Evolutionary conservation across 2,797 vertebrate genomes (phyloP).

Genomic region (Poeciliopsis paucimaculata): DNA sequence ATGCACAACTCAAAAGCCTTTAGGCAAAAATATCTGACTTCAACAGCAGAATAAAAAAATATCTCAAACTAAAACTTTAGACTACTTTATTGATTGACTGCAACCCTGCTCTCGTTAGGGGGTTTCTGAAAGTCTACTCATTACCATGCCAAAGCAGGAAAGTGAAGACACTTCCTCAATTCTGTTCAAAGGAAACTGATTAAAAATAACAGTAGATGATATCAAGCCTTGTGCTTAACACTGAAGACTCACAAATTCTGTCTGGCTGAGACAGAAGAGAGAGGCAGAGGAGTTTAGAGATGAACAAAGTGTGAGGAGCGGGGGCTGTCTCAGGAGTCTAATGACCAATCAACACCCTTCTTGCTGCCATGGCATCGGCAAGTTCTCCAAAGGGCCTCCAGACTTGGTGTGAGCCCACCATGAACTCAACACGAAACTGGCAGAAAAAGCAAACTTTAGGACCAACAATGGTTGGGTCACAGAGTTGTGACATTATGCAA

Average conservation of each 20-base stretch:
- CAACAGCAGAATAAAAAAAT: not conserved
- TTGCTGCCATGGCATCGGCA: slow-evolving; percentile 78
- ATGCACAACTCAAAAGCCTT: not conserved
- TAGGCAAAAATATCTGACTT: not conserved
- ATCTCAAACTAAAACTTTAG: not conserved
- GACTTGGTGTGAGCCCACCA: slow-evolving; percentile 72
- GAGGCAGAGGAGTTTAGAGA: slow-evolving; percentile 56
- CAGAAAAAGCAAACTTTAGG: slow-evolving; percentile 73
- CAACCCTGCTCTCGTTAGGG: slow-evolving; percentile 6
- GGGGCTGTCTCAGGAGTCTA: slow-evolving; percentile 72
- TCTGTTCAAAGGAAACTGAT: slow-evolving; percentile 51
- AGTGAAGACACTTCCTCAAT: slow-evolving; percentile 57
- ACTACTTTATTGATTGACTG: slow-evolving; percentile 1
- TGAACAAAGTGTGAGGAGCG: slow-evolving; percentile 71
- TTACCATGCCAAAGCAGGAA: slow-evolving; percentile 26
- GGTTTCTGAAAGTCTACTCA: slow-evolving; percentile 38
- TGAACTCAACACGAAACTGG: slow-evolving; percentile 65
- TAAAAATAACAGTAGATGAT: slow-evolving; percentile 42
- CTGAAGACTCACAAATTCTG: slow-evolving; percentile 64
- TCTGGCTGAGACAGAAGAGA: slow-evolving; percentile 54
- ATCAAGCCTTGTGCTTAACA: slow-evolving; percentile 46
- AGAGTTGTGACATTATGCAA: slow-evolving; percentile 74
- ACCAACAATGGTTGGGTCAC: slow-evolving; percentile 60
- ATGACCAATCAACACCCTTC: slow-evolving; percentile 85
- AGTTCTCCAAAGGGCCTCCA: slow-evolving; percentile 72